These are phyloP conservation scores for Lates japonicus DNA, from an alignment of 2,797 vertebrate species.

Conservation along the genomic window DNA sequence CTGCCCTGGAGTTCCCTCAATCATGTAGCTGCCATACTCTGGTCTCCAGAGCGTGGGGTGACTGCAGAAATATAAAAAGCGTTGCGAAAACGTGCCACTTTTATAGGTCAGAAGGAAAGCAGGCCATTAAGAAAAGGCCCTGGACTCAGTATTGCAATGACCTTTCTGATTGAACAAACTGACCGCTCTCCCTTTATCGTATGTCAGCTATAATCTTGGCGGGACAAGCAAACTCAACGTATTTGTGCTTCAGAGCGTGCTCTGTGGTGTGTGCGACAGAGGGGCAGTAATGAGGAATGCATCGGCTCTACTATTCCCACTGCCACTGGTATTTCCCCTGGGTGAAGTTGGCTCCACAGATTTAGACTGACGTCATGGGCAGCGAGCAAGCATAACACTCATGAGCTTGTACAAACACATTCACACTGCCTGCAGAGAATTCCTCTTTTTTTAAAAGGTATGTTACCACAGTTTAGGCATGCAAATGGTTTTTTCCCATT, in stretches of 20 bases:
- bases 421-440: constrained; percentile 44
- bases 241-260: constrained; percentile 61
- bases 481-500: constrained; percentile 8
- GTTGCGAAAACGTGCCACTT: constrained; percentile 21
- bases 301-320: constrained; percentile 72
- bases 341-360: constrained; percentile 65
- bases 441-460: constrained; percentile 30
- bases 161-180: constrained; percentile 40
- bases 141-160: constrained; percentile 13
- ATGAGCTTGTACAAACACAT: constrained; percentile 70
- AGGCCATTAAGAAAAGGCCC: neutral
- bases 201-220: constrained; percentile 50
- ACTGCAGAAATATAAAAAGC: constrained; percentile 78
- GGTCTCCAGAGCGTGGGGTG: constrained; percentile 99
- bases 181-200: constrained; percentile 23
- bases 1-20: constrained; percentile 97
- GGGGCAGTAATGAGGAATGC: constrained; percentile 85
- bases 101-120: neutral
- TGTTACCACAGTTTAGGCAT: neutral
- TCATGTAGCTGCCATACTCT: constrained; percentile 99
- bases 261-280: constrained; percentile 78
- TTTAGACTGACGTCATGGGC: constrained; percentile 67
- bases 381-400: constrained; percentile 68
- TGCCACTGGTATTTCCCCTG: constrained; percentile 70
- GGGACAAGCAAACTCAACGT: constrained; percentile 31